Base-by-base conservation (phyloP, 2,888 invertebrate species). In the Acronicta alni region DNA sequence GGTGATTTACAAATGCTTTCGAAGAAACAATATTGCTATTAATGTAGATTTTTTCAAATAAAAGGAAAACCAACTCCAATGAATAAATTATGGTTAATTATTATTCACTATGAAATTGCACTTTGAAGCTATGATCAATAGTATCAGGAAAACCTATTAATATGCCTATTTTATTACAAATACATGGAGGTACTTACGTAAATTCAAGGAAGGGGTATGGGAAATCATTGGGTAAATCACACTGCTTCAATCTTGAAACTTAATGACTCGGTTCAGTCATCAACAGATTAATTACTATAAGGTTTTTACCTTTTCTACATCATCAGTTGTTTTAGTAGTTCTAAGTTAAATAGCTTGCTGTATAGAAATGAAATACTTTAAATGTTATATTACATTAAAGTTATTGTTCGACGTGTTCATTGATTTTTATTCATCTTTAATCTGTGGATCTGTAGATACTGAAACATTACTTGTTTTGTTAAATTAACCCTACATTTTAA, bases 61-160 rank as follows among this genome's bases (percentile, higher is more conserved):
- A 57, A 66, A 68, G 79, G 67, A 77, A 77, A 78, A 72, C 63
- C 70, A 1, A 67, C 41, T 32, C 18, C 30, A 42, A 46, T 57
- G 41, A 51, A 69, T 67, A 57, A 47, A 67, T 68, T 66, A 66
- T 35, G 15, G 20, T 41, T 52, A 62, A 54, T 69, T 62, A 48
- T 68, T 45, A 39, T 60, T 47, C 37, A 46, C 49, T 10, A 42
- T 41, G 26, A 46, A 66, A 56, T 61, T 39, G 39, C 18, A 26
- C 18, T 9, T 47, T 8, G 43, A 43, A 58, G 2, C 15, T 60
- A n/a, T 57, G 52, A 55, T 52, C 41, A 20, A 30, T 20, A 5
- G 16, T 51, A 44, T 45, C 41, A 18, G 62, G 58, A 66, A 71
- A 70, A 54, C 48, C 66, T 32, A 61, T 56, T 51, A 37, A 47